Base-by-base conservation (phyloP, 2,113 vertebrate species). In the Colaptes auratus region DNA sequence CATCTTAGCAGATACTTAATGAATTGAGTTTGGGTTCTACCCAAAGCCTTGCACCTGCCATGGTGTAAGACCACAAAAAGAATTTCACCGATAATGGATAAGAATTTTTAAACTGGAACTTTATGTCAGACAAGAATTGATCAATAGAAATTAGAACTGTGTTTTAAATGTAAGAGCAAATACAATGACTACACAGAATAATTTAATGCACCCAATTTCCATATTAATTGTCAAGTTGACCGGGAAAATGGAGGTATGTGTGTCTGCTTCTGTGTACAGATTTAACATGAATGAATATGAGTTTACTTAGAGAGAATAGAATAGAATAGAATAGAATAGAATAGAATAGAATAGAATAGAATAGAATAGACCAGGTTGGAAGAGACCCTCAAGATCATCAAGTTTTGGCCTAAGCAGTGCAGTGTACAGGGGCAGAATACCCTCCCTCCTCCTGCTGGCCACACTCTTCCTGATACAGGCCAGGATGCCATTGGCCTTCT, bases 141-240 rank as follows among this genome's bases (percentile, higher is more conserved):
- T 44, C 5, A 64, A 5, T 19, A 50, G 4, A 88, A 89, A 76
- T 61, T 20, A 56, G 25, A 92, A 71, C 5, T 25, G 11, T 70
- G 16, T 76, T 96, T 96, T 67, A 76, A 80, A 82, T 55, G 56
- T 15, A 75, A 82, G 87, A 78, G 25, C 30, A 90, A 93, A 84
- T 35, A 27, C 27, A 70, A 8, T 60, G 3, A 52, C 79, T 90
- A 59, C 3, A 63, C 15, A 23, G 9, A 86, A 35, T 23, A 55
- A 52, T 50, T 89, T 39, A 85, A 11, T 2, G 7, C 30, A 7
- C 14, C 7, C 77, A 20, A 69, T 89, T 92, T 93, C 56, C 5
- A 0, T 59, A 39, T 55, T 24, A 46, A n/a, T 50, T 7, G 48
- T 92, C 46, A 35, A 36, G 16, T 9, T 88, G 46, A 60, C 17